Evolutionary conservation across 1,140 invertebrate genomes (phyloP).

Genomic region (Philotrypesis tridentata): DNA sequence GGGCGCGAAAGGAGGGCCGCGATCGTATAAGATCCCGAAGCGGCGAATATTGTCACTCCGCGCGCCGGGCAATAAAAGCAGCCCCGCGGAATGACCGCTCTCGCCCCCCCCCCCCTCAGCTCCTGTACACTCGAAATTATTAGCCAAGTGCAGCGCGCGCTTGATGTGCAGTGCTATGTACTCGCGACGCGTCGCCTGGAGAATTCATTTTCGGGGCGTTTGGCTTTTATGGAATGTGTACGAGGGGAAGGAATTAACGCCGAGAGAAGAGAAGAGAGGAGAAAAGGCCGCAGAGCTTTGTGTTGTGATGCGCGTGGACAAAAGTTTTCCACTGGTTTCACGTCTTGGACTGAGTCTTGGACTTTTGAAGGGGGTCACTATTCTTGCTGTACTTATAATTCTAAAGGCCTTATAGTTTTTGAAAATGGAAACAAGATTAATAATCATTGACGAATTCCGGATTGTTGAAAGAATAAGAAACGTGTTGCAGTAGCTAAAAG

Average conservation of each 20-base stretch:
- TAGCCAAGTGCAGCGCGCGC: not conserved
- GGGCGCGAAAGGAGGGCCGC: not conserved
- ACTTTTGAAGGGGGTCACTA: too few species aligned
- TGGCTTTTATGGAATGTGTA: not conserved
- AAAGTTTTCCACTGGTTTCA: not conserved
- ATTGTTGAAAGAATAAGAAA: too few species aligned
- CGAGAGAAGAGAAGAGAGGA: too few species aligned
- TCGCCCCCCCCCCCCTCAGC: too few species aligned
- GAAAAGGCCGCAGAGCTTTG: not conserved
- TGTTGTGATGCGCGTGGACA: too few species aligned
- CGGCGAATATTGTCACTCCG: slow-evolving; percentile 21
- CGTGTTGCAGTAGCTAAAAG: too few species aligned
- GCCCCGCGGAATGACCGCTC: not conserved
- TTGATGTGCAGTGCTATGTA: not conserved
- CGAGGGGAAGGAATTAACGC: not conserved
- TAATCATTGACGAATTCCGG: too few species aligned
- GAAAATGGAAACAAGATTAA: too few species aligned
- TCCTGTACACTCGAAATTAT: not conserved
- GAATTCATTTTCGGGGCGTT: not conserved
- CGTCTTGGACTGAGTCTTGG: too few species aligned
- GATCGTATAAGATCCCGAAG: not conserved
- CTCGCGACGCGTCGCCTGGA: not conserved
- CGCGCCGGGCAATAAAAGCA: not conserved
- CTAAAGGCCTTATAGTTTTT: too few species aligned
- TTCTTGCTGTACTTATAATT: too few species aligned